Base-by-base conservation (phyloP, 2,113 vertebrate genomes). In the Nestor notabilis region DNA sequence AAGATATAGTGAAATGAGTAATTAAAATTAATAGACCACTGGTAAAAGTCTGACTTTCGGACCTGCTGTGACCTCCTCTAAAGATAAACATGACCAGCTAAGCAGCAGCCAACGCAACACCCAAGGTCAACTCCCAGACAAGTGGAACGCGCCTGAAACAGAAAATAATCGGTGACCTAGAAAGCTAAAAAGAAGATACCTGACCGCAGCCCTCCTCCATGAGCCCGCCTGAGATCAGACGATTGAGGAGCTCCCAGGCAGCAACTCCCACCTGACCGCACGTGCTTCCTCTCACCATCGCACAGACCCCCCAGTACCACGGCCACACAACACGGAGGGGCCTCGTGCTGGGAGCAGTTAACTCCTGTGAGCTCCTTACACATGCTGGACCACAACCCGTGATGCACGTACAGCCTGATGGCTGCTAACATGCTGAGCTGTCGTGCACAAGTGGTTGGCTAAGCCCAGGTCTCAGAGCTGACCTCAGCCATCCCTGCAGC, bases 61-160 rank as follows among this genome's bases (percentile, higher is more conserved):
- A 41, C 8, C 39, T 43, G 23, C n/a, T 37, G 21, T 37, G 44
- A 87, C 47, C 35, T 87, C 39, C 63, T 69, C 82, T 69, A 50
- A 61, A 61, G n/a, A 68, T 11, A 87, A 31, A 44, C 58, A 11
- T 66, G 37, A 61, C 74, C 70, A 72, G 65, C 27, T 43, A 68
- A 89, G 19, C 2, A 93, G 49, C 56, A 86, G 60, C 19, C 50
- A 83, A 19, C 0, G 0, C 5, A 2, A 7, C 17, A 63, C 11
- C 39, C 1, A 17, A 90, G 64, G 29, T 44, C 27, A 77, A 31
- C 33, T 61, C n/a, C 43, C 55, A 83, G 17, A 49, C 24, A 41
- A 0, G 0, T 3, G 5, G 31, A 89, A 94, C 0, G 0, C 3
- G 7, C 6, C 46, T 0, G 2, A 83, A 90, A 87, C n/a, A 46